A percentile compares a stretch with the other conserved stretches of the same genome.
These are phyloP conservation scores for Asteroscopus sphinx DNA, from an alignment of 2,888 invertebrate species.

Conservation along the genomic window DNA sequence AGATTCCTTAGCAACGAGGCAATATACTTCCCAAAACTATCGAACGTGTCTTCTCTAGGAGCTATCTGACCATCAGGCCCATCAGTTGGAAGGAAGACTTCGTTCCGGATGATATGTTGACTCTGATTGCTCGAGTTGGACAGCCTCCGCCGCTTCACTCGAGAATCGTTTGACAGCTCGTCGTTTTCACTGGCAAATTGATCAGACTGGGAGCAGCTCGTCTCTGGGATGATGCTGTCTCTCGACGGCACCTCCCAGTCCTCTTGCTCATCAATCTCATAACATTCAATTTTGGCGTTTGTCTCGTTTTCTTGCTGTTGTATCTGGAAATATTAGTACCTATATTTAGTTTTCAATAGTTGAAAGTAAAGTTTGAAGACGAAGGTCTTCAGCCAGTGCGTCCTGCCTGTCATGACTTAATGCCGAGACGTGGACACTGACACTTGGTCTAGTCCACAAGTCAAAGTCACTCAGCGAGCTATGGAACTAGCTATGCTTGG, in stretches of 20 bases:
- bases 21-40: constrained; percentile 71
- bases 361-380: too few relatives aligned
- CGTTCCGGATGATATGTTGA: constrained; percentile 12
- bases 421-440: too few relatives aligned
- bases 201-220: constrained; percentile 27
- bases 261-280: constrained; percentile 25
- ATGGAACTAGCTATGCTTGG: too few relatives aligned
- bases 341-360: constrained; percentile 2
- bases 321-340: constrained; percentile 20
- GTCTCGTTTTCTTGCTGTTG: neutral
- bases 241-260: constrained; percentile 25
- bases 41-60: constrained; percentile 59
- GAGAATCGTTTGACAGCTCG: constrained; percentile 28
- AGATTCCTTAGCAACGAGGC: constrained; percentile 65
- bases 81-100: constrained; percentile 12
- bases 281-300: constrained; percentile 35
- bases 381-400: too few relatives aligned
- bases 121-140: constrained; percentile 21
- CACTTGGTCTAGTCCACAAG: too few relatives aligned
- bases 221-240: constrained; percentile 7
- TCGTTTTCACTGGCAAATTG: constrained; percentile 26
- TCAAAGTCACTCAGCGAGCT: too few relatives aligned
- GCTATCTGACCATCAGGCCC: neutral
- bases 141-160: constrained; percentile 19
- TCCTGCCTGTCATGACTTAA: too few relatives aligned